Evolutionary conservation across 2,113 vertebrate species (phyloP), one percentile per base, ranked within the genome.

Genomic region (Eulemur rufifrons): DNA sequence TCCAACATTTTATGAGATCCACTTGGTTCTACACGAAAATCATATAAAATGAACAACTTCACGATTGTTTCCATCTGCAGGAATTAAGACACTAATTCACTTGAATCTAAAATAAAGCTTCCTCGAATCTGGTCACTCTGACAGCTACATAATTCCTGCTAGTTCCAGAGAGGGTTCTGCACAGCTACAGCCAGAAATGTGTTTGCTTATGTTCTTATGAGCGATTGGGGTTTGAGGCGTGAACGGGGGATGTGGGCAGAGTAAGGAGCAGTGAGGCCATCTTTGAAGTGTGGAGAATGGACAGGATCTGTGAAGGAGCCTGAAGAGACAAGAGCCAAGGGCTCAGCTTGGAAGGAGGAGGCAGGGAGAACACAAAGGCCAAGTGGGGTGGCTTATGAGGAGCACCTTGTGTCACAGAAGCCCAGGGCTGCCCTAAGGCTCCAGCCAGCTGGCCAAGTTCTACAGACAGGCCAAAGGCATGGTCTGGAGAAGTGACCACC

Each of bases 11-110:
- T 85, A 92, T 32, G 56, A 85, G 6, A 15, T 42, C 20, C 8
- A 12, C 54, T 80, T 59, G 37, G 34, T 89, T 91, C 59, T 77
- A 82, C 25, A 88, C 63, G 27, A 61, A 63, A 94, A 39, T 56
- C 76, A 63, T 45, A 71, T 29, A 74, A 80, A 92, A 63, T 8
- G 17, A 73, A 83, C 0, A 29, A 69, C 32, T 52, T 89, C 20
- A 47, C 12, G 86, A 21, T 47, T 73, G 47, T 32, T 82, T 89
- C 80, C n/a, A 12, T 39, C 71, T 85, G 10, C 9, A 92, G 59
- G 88, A 88, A 94, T 90, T 47, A 91, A 86, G 74, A 84, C 20
- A 42, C 15, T 37, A 76, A 89, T 77, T 94, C 52, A 94, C 45
- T 54, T 73, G 68, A 83, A 23, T 56, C 50, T 69, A 76, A 87